Evolutionary conservation across 1,140 invertebrate species (phyloP).

Genomic region (Bombus confusus): DNA sequence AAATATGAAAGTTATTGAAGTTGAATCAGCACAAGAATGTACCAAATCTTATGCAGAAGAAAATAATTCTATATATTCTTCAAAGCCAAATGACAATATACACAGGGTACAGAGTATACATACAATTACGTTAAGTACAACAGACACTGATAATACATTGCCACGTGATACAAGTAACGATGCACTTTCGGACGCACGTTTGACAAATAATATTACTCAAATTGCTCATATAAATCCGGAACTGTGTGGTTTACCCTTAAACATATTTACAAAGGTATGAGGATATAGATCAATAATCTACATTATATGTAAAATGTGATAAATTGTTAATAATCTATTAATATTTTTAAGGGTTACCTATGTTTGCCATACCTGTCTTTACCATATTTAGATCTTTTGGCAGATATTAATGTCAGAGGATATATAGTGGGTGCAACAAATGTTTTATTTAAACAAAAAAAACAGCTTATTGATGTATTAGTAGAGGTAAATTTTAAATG

Average conservation of each 20-base stretch:
- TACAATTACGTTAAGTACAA: conserved; percentile 75
- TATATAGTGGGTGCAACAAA: conserved; percentile 99
- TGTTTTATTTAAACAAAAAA: conserved; percentile 97
- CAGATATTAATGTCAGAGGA: conserved; percentile 93
- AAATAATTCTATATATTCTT: conserved; percentile 62
- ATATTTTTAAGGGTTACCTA: conserved; percentile 89
- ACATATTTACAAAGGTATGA: conserved; percentile 92
- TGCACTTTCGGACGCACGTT: conserved; percentile 83
- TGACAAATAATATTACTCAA: conserved; percentile 81
- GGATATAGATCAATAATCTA: neutral
- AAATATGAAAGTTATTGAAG: conserved; percentile 69
- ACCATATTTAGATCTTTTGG: conserved; percentile 96
- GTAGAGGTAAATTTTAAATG: conserved; percentile 88
- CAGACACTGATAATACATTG: conserved; percentile 82
- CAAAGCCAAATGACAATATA: conserved; percentile 71
- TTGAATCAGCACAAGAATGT: conserved; percentile 69
- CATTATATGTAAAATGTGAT: neutral
- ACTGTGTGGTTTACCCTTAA: conserved; percentile 93
- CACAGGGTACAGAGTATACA: conserved; percentile 78
- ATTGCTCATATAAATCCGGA: conserved; percentile 86
- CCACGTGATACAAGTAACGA: conserved; percentile 85
- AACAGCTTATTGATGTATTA: conserved; percentile 95
- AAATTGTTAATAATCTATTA: conserved; percentile 4
- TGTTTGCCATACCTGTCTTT: conserved; percentile 98
- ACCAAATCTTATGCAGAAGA: conserved; percentile 61